Conservation (phyloP, 2,888 invertebrate genomes). For the Tiliacea aurago region DNA sequence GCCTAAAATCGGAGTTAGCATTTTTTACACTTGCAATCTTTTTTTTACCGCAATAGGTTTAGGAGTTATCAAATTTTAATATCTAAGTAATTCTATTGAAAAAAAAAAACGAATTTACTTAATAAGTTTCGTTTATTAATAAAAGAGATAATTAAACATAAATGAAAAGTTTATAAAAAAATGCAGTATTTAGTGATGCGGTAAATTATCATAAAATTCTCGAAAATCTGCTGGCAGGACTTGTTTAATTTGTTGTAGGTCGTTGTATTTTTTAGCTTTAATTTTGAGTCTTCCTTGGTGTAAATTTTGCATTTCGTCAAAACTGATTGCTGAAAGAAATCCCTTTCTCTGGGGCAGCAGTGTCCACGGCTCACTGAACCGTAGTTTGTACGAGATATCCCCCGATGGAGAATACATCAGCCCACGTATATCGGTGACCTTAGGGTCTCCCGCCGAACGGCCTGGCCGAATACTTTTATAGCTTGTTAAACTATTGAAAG, state of each 20-base stretch:
- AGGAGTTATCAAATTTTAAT: conserved; percentile 6
- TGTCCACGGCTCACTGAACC: conserved; percentile 38
- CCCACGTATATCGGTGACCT: conserved; percentile 12
- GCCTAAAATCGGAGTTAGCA: neutral
- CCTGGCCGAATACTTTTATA: conserved; percentile 17
- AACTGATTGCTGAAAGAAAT: neutral
- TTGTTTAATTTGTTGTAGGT: neutral
- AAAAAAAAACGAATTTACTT: neutral
- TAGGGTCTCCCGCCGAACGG: neutral
- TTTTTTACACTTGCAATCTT: conserved; percentile 4
- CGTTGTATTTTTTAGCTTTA: conserved; percentile 10
- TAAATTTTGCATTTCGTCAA: conserved; percentile 6
- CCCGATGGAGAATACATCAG: conserved; percentile 33
- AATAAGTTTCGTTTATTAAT: neutral
- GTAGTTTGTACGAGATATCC: conserved; percentile 39
- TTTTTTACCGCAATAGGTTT: neutral
- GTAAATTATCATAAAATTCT: conserved; percentile 3
- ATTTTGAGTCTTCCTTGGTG: conserved; percentile 20
- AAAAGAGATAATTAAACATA: neutral
- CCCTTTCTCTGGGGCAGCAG: conserved; percentile 36
- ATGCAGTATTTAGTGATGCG: neutral
- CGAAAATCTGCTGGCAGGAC: neutral
- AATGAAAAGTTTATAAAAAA: conserved; percentile 1
- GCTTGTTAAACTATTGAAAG: conserved; percentile 18
- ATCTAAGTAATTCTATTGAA: neutral